Evolutionary conservation across 2,797 vertebrate genomes (phyloP), one percentile per base, ranked within the genome.

Genomic region (Syngnathus acus): DNA sequence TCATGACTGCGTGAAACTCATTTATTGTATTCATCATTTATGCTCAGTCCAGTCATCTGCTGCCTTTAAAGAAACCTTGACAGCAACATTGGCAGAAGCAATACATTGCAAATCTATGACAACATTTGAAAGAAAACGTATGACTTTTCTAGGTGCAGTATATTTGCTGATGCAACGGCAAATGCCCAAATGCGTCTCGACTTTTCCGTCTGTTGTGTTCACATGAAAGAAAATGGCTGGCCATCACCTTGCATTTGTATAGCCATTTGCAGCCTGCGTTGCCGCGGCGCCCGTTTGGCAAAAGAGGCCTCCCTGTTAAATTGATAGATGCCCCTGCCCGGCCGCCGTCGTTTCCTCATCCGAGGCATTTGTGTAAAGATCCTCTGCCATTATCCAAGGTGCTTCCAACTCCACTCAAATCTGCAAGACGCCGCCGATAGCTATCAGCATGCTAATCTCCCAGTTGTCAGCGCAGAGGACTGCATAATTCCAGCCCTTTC

Each of bases 401-500:
- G 26, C 13, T 57, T 43, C 6, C 39, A 62, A 72, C 40, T 67
- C 57, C 26, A 19, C 68, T 26, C 43, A 5, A 51, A 43, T 40
- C 66, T 43, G 61, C 64, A 51, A 38, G 67, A 63, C 43, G 32
- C 64, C 67, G 48, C 63, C 65, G 64, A 23, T 71, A 75, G 67
- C 61, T 71, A 65, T 66, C 66, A 69, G 69, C 64, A 75, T 64
- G 69, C 78, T 77, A 78, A 83, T 87, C 67, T 77, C 61, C 43
- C 66, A 80, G 70, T 76, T 71, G 77, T 66, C 70, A 69, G 71
- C 69, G 23, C 67, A 37, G 66, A 60, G 38, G 63, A 66, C 40
- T 62, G 68, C 48, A 69, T 82, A 79, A 84, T 81, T 74, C 72
- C 72, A 74, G 38, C 68, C 71, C 59, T 77, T 80, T 68, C 78